Evolutionary conservation across 92 coral and sea anemone genomes (phyloP).

Genomic region (Meandrina meandrites): DNA sequence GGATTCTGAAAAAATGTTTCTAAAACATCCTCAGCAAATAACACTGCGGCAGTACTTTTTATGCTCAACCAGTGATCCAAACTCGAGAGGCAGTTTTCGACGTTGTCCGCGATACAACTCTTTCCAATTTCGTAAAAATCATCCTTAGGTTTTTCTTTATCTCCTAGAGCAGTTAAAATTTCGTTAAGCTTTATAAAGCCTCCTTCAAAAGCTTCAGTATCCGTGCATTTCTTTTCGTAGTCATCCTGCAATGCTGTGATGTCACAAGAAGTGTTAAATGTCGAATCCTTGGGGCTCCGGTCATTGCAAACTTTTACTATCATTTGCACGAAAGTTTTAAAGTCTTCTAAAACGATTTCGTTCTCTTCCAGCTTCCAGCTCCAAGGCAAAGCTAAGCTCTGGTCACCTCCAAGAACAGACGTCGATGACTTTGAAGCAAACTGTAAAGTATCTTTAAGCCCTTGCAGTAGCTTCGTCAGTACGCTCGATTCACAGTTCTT

Average conservation of each 20-base stretch:
- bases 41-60: neutral
- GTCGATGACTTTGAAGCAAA: neutral
- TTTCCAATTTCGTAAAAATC: no score
- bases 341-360: neutral
- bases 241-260: neutral
- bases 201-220: neutral
- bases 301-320: neutral
- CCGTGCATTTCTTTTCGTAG: neutral
- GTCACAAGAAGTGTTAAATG: neutral
- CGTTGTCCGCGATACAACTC: no score
- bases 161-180: no score
- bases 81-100: no score
- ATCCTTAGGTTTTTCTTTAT: no score
- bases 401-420: neutral
- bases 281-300: neutral
- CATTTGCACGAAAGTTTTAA: neutral
- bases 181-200: neutral
- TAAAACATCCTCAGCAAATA: slow-evolving; percentile 22
- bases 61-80: slow-evolving; percentile 28
- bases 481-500: neutral
- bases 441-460: neutral
- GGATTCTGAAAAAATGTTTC: slow-evolving; percentile 10
- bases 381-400: neutral
- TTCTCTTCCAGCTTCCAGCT: neutral
- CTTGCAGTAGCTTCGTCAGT: neutral